These are phyloP conservation scores for Leptocoma aspasia DNA, from an alignment of 2,113 vertebrate species.

Conservation along the genomic window DNA sequence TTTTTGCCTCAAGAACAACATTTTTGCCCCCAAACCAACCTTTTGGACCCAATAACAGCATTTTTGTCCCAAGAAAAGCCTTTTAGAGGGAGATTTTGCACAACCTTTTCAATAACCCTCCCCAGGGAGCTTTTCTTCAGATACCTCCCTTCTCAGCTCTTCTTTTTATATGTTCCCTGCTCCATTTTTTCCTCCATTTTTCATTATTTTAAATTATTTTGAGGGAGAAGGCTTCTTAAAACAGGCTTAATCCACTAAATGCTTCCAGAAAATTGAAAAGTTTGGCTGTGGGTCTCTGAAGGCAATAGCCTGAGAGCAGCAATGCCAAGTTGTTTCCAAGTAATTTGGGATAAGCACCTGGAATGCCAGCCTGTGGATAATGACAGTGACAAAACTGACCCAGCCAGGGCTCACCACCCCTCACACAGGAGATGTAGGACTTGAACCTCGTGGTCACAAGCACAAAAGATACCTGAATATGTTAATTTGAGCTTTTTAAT, in stretches of 20 bases:
- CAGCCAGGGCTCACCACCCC: too few species aligned
- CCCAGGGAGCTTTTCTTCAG: neutral
- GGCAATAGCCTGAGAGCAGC: accelerated
- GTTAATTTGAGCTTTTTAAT: slow-evolving; percentile 75
- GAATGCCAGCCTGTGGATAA: neutral
- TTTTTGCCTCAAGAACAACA: neutral
- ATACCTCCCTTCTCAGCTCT: neutral
- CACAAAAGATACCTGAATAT: slow-evolving; percentile 29
- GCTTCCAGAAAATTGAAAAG: neutral
- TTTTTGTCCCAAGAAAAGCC: neutral
- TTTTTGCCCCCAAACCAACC: neutral
- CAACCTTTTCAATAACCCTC: accelerated
- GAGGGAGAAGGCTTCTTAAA: neutral
- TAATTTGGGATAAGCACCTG: neutral
- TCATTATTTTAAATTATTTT: neutral
- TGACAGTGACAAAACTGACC: accelerated
- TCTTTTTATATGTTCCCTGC: accelerated
- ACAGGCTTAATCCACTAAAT: neutral
- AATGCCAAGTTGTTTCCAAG: neutral
- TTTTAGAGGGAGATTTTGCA: neutral
- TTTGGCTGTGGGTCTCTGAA: neutral
- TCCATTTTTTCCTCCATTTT: accelerated
- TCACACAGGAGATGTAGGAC: accelerated
- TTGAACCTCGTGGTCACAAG: neutral
- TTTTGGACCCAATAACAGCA: neutral